A percentile compares a stretch with the other conserved stretches of the same genome.
Evolutionary conservation across 2,113 vertebrate species (phyloP).

Genomic region (Brachypteracias leptosomus): DNA sequence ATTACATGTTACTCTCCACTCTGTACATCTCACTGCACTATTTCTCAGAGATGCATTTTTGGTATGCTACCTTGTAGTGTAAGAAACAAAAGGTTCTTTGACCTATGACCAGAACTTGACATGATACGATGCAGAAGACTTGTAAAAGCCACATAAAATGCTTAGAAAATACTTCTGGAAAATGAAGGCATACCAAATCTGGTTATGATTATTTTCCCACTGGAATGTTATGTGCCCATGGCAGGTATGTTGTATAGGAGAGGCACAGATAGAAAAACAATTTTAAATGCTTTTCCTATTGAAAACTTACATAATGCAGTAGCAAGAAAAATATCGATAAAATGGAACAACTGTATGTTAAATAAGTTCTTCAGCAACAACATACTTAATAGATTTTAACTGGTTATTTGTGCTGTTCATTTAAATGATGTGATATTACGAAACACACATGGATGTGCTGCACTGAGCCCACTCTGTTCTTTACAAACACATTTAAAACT

Average conservation of each 20-base stretch:
- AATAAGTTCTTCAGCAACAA: not conserved
- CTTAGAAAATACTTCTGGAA: slow-evolving; percentile 31
- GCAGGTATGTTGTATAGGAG: not conserved
- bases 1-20: not conserved
- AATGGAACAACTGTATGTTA: not conserved
- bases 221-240: not conserved
- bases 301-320: not conserved
- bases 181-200: slow-evolving; percentile 53
- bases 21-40: not conserved
- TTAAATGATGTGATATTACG: not conserved
- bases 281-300: not conserved
- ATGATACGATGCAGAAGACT: not conserved
- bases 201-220: slow-evolving; percentile 38
- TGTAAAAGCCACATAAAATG: slow-evolving; percentile 14
- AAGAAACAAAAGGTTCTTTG: not conserved
- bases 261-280: not conserved
- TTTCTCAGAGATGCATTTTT: not conserved
- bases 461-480: not conserved
- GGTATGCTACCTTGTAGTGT: not conserved
- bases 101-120: slow-evolving; percentile 1
- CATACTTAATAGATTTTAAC: not conserved
- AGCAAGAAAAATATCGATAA: not conserved
- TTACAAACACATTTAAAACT: slow-evolving; percentile 52
- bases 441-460: slow-evolving; percentile 1
- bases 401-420: not conserved